Evolutionary conservation across 2,888 invertebrate species (phyloP).

Genomic region (Ernsta delagoae): DNA sequence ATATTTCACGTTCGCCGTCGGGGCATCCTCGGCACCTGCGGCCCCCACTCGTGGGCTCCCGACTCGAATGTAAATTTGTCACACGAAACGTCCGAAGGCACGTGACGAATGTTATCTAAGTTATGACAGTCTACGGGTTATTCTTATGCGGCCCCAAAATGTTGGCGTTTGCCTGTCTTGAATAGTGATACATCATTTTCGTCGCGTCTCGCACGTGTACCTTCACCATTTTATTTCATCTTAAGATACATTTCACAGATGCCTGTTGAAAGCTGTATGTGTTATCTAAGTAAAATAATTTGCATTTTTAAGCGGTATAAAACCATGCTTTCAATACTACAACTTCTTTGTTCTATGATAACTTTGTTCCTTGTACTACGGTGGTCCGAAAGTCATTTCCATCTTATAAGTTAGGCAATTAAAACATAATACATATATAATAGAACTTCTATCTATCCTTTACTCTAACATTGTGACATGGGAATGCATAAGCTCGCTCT

Average conservation of each 20-base stretch:
- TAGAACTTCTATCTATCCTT: no score
- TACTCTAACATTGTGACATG: no score
- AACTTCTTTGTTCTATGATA: no score
- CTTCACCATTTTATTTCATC: neutral
- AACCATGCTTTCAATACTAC: no score
- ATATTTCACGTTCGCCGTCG: slow-evolving; percentile 23
- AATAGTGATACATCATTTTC: slow-evolving; percentile 8
- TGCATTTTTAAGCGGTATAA: neutral
- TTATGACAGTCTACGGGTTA: slow-evolving; percentile 16
- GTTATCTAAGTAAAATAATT: no score
- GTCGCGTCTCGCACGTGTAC: neutral
- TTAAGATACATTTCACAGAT: neutral
- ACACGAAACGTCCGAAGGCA: slow-evolving; percentile 14
- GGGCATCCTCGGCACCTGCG: slow-evolving; percentile 19
- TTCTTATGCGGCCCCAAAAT: slow-evolving; percentile 1
- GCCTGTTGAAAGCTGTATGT: no score
- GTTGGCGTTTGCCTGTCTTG: slow-evolving; percentile 3
- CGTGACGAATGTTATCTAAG: slow-evolving; percentile 14
- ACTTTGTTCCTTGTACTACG: no score
- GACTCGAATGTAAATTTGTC: slow-evolving; percentile 19
- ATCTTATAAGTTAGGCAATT: no score
- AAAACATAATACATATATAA: no score
- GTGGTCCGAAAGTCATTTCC: no score
- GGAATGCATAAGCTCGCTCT: no score
- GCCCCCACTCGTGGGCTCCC: slow-evolving; percentile 6